These are phyloP conservation scores for Gerris lacustris DNA, from an alignment of 2,888 invertebrate species.

Conservation along the genomic window DNA sequence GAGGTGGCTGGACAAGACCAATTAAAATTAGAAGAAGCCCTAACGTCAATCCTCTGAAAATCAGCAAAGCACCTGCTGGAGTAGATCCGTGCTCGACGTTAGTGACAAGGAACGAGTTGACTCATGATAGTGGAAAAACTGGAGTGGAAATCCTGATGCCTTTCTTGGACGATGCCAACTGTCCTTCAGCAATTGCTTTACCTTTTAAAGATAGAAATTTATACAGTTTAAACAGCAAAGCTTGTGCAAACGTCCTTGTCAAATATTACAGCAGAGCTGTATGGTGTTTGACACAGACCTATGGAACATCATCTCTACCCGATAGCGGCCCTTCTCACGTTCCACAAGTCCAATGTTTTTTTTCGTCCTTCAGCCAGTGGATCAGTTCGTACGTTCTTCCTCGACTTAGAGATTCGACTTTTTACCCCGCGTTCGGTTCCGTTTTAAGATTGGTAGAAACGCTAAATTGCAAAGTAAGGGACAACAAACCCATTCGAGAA, in stretches of 20 bases:
- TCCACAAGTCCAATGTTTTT: not conserved
- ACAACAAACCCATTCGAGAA: not conserved
- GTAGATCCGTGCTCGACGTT: not conserved
- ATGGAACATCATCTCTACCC: slow-evolving; percentile 32
- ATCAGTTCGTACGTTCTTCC: not conserved
- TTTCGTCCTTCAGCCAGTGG: not conserved
- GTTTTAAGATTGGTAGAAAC: not conserved
- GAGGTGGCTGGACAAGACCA: slow-evolving; percentile 45
- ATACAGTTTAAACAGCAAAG: slow-evolving; percentile 38
- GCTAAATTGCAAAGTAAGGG: not conserved
- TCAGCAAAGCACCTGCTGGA: slow-evolving; percentile 9
- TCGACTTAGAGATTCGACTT: not conserved
- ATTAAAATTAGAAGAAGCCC: slow-evolving; percentile 14
- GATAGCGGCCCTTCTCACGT: not conserved
- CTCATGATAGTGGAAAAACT: not conserved
- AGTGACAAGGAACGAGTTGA: not conserved
- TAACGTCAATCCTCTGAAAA: slow-evolving; percentile 27
- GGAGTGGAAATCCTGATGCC: slow-evolving; percentile 42
- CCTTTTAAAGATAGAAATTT: slow-evolving; percentile 46
- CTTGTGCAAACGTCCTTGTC: slow-evolving; percentile 40
- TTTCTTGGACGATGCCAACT: slow-evolving; percentile 44
- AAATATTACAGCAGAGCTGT: slow-evolving; percentile 45
- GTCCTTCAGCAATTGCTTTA: slow-evolving; percentile 47
- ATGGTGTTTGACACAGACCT: slow-evolving; percentile 39
- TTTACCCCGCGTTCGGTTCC: not conserved